Evolutionary conservation across 2,888 invertebrate genomes (phyloP), one percentile per base, ranked within the genome.

Genomic region (Amphimallon solstitiale): DNA sequence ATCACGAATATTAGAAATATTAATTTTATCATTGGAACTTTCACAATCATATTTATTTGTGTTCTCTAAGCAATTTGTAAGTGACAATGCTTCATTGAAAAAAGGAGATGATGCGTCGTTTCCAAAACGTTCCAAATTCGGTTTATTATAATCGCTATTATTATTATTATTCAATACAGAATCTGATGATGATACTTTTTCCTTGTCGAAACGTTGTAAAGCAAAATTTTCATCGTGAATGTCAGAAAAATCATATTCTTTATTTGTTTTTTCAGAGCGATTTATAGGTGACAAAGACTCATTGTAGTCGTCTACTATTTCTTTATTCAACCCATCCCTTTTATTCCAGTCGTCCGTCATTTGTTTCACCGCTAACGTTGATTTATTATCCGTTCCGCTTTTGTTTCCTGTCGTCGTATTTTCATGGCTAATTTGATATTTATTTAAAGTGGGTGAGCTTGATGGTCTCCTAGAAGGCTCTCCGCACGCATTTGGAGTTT

Each of bases 401-500:
- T 59, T 45, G 29, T 59, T 40, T 45, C 56, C 43, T 59, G 56
- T 29, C 43, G 56, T 29, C 6, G 29, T 17, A 17, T 45, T 29
- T 29, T 43, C 56, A 29, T 34, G 29, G 6, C 17, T 59, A 59
- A 59, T 59, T 59, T 43, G 56, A 59, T 59, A 43, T 15, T 54
- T 38, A 12, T 54, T 54, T 7, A 38, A 38, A 10, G 56, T 29
- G 17, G 56, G 56, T 40, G 43, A 29, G 23, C 56, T 59, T 7
- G 56, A 59, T 10, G 56, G 56, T 40, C 56, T 43, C 9, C 1
- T 7, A 59, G 23, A 43, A 17, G 40, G 1, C 9, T 59, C 29
- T 17, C 17, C 14, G 23, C 43, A 45, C 43, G 29, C 29, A 19
- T n/a, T 38, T 54, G 14, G 12, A 12, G 21, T 38, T 17, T 43